A percentile compares a stretch with the other conserved stretches of the same genome.
Conservation (phyloP, 2,888 invertebrate genomes). For the Heliothis peltigera region DNA sequence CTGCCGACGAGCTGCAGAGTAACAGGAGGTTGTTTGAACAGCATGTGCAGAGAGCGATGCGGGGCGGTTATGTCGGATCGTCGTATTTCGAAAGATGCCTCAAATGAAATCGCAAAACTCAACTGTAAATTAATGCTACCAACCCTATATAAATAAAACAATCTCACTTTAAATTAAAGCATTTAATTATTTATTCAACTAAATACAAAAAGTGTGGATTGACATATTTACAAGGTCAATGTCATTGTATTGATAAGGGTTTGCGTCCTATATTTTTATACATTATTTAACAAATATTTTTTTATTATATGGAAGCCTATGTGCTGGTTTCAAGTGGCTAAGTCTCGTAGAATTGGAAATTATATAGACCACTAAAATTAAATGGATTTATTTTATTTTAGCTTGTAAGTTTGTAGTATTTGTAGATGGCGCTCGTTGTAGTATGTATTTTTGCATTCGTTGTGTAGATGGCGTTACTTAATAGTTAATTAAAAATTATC, state of each 20-base stretch:
- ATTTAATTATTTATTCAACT: slow-evolving; percentile 67
- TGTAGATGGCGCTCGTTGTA: slow-evolving; percentile 44
- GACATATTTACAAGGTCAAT: slow-evolving; percentile 49
- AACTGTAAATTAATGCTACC: slow-evolving; percentile 79
- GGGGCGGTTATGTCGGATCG: slow-evolving; percentile 98
- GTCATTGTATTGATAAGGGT: slow-evolving; percentile 44
- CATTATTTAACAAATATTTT: slow-evolving; percentile 55
- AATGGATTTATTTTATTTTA: slow-evolving; percentile 53
- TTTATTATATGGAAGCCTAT: slow-evolving; percentile 40
- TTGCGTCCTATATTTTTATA: slow-evolving; percentile 60
- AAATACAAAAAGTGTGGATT: slow-evolving; percentile 46
- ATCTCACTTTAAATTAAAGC: slow-evolving; percentile 81
- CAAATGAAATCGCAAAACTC: slow-evolving; percentile 91
- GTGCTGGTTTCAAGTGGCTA: slow-evolving; percentile 37
- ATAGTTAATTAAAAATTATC: background rate
- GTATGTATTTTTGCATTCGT: slow-evolving; percentile 12
- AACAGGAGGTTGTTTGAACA: slow-evolving; percentile 98
- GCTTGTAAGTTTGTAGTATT: slow-evolving; percentile 12
- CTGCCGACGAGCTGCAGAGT: slow-evolving; percentile 98
- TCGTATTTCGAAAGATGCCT: slow-evolving; percentile 98
- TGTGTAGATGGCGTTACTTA: slow-evolving; percentile 44
- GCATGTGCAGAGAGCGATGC: slow-evolving; percentile 98
- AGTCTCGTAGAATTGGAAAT: slow-evolving; percentile 44
- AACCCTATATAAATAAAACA: slow-evolving; percentile 83
- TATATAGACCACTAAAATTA: slow-evolving; percentile 48